Conservation (phyloP, 2,113 vertebrate species). For the Chloropsis hardwickii region DNA sequence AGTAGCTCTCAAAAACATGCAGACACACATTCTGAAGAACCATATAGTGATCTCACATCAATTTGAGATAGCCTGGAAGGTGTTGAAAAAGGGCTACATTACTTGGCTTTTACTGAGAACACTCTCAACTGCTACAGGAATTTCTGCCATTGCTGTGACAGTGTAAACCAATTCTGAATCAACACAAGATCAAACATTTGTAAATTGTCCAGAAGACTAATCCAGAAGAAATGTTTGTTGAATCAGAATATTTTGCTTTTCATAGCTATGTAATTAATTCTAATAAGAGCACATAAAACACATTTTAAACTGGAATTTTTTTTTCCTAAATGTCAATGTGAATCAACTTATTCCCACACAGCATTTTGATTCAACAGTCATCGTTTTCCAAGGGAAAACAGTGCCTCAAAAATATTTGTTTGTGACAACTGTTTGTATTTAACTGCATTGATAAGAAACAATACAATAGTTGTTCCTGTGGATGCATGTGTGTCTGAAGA, state of each 20-base stretch:
- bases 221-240: background rate
- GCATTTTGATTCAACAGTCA: background rate
- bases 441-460: background rate
- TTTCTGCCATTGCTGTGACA: background rate
- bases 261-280: background rate
- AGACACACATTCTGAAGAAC: background rate
- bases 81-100: background rate
- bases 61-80: background rate
- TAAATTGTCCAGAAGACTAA: background rate
- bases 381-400: background rate
- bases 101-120: background rate
- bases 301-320: background rate
- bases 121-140: background rate
- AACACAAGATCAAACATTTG: background rate
- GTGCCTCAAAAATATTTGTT: background rate
- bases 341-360: background rate
- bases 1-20: background rate
- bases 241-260: background rate
- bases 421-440: background rate
- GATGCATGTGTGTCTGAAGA: background rate
- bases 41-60: background rate
- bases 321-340: background rate
- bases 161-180: background rate
- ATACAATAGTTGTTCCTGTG: background rate
- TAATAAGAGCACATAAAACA: background rate